Percentiles rank a stretch among this genome's conserved stretches.
These are phyloP conservation scores for Lethenteron camtschaticum DNA, from an alignment of 2,113 vertebrate genomes.

Conservation along the genomic window DNA sequence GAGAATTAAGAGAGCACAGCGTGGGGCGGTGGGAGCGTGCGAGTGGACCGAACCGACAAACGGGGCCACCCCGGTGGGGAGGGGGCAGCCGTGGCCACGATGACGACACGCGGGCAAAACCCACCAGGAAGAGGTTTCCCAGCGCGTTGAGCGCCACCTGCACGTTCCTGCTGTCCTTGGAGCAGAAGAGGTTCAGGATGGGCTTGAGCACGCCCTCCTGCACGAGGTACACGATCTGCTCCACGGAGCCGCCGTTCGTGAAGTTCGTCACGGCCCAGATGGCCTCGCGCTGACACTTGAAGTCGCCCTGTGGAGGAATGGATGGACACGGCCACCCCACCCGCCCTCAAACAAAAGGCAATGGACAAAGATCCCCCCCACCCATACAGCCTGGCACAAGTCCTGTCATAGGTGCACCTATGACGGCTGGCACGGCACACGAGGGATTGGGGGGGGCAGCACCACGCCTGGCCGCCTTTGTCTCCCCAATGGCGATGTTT, in stretches of 20 bases:
- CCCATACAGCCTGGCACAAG: no score
- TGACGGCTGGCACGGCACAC: no score
- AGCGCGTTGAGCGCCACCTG: constrained; percentile 79
- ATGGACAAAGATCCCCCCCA: no score
- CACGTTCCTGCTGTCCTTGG: constrained; percentile 71
- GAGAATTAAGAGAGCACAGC: neutral
- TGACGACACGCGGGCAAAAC: constrained; percentile 8
- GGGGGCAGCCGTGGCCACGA: neutral
- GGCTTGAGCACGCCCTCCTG: constrained; percentile 61
- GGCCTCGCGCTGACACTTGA: constrained; percentile 88
- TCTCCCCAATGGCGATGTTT: no score
- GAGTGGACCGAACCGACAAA: neutral
- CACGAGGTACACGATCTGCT: constrained; percentile 72
- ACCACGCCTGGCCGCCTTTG: no score
- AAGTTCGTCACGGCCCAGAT: constrained; percentile 90
- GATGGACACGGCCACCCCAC: no score
- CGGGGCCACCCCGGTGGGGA: neutral
- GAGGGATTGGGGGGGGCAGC: no score
- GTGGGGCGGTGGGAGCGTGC: neutral
- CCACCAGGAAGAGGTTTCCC: constrained; percentile 68
- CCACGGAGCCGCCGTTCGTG: constrained; percentile 70
- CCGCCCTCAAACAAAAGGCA: no score
- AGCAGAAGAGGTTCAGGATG: constrained; percentile 44
- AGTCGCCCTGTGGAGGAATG: constrained; percentile 44
- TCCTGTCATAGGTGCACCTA: no score